Evolutionary conservation across 2,888 invertebrate species (phyloP).

Genomic region (Elegia similella): DNA sequence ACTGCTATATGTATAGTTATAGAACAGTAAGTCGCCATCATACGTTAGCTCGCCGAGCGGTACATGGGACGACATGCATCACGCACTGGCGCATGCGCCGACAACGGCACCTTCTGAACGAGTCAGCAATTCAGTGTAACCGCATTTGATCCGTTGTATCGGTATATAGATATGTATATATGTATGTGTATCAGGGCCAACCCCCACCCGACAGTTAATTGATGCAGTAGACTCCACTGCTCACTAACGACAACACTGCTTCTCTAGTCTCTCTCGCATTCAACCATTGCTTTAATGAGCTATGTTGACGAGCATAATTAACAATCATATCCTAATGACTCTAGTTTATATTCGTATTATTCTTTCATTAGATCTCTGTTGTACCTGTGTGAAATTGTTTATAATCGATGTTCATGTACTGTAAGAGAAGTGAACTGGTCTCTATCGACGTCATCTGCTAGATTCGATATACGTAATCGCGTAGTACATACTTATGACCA

Average conservation of each 20-base stretch:
- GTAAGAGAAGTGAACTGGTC: slow-evolving; percentile 63
- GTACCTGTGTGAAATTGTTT: slow-evolving; percentile 79
- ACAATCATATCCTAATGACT: slow-evolving; percentile 75
- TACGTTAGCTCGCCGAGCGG: slow-evolving; percentile 45
- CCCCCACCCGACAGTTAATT: slow-evolving; percentile 74
- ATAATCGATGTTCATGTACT: slow-evolving; percentile 71
- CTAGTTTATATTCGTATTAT: slow-evolving; percentile 79
- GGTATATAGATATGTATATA: slow-evolving; percentile 46
- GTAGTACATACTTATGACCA: slow-evolving; percentile 63
- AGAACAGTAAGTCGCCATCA: slow-evolving; percentile 64
- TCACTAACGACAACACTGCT: slow-evolving; percentile 69
- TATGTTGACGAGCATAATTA: slow-evolving; percentile 78
- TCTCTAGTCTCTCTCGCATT: slow-evolving; percentile 79
- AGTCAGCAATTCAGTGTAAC: slow-evolving; percentile 42
- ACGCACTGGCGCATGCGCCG: slow-evolving; percentile 21
- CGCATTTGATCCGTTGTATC: slow-evolving; percentile 55
- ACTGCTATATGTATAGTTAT: slow-evolving; percentile 75
- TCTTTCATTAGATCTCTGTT: slow-evolving; percentile 81
- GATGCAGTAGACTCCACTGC: slow-evolving; percentile 79
- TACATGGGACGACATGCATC: slow-evolving; percentile 21
- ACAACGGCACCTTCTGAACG: slow-evolving; percentile 35
- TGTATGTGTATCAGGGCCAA: slow-evolving; percentile 55
- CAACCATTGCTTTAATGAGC: slow-evolving; percentile 65
- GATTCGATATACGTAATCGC: slow-evolving; percentile 59
- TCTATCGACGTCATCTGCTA: slow-evolving; percentile 55